These are phyloP conservation scores for Imbricaverruca yamaguchii DNA, from an alignment of 2,888 invertebrate species.

Conservation along the genomic window DNA sequence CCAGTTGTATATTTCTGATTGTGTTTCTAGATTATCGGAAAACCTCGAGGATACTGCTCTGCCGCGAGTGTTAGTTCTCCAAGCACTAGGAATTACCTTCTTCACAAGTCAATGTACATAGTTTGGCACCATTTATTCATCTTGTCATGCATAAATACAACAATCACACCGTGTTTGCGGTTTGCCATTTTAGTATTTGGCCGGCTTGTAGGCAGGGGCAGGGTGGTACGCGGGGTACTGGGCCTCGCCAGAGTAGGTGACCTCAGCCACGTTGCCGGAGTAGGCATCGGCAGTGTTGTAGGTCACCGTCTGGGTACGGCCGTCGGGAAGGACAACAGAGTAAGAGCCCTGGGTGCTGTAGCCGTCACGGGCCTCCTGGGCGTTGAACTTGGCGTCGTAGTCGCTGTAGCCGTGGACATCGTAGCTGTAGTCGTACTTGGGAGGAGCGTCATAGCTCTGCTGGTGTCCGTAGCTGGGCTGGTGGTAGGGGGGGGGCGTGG, in stretches of 20 bases:
- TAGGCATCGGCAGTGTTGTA: constrained; percentile 27
- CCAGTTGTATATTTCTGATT: no score
- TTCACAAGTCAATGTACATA: no score
- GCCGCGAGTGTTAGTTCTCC: no score
- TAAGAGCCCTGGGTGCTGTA: constrained; percentile 29
- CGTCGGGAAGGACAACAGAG: constrained; percentile 31
- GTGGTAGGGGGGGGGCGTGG: no score
- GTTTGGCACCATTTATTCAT: no score
- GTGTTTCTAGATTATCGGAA: no score
- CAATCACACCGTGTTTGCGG: no score
- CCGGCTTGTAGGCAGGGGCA: neutral
- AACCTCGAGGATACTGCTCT: no score
- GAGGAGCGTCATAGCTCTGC: neutral
- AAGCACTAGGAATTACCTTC: no score
- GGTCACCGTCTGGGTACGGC: constrained; percentile 30
- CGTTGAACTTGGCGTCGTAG: constrained; percentile 25
- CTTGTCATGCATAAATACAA: no score
- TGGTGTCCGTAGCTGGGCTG: neutral
- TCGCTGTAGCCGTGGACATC: constrained; percentile 28
- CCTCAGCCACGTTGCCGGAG: constrained; percentile 30
- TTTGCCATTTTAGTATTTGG: no score
- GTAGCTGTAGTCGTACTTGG: constrained; percentile 27
- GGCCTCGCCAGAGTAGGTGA: constrained; percentile 31
- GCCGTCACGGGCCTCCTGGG: constrained; percentile 26
- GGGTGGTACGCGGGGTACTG: constrained; percentile 25